These are phyloP conservation scores for Hippopotamus amphibius DNA, from an alignment of 2,113 vertebrate genomes.

Conservation along the genomic window DNA sequence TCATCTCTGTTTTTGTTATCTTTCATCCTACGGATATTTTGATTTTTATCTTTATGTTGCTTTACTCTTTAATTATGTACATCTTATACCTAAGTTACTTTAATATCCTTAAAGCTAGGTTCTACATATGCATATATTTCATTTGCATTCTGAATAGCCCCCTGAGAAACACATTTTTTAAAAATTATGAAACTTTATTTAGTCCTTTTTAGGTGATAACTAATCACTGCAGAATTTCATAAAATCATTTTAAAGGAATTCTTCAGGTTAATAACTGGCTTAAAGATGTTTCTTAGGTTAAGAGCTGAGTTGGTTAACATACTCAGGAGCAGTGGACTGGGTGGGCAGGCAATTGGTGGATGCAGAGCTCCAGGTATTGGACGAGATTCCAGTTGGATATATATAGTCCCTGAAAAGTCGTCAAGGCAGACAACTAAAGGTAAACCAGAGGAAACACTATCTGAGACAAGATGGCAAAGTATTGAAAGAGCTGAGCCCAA, in stretches of 20 bases:
- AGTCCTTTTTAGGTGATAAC: background rate
- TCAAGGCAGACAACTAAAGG: background rate
- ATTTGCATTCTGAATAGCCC: background rate
- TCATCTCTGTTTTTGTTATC: constrained; percentile 21
- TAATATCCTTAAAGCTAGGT: constrained; percentile 29
- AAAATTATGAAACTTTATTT: background rate
- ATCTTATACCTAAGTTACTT: background rate
- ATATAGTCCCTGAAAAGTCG: background rate
- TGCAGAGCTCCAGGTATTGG: background rate
- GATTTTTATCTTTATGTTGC: background rate
- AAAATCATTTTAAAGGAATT: constrained; percentile 37
- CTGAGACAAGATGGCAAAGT: background rate
- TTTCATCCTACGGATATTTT: background rate
- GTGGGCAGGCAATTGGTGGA: background rate
- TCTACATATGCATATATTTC: background rate
- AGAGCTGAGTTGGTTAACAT: background rate
- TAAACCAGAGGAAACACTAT: background rate
- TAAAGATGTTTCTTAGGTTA: background rate
- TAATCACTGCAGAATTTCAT: background rate
- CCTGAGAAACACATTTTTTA: background rate
- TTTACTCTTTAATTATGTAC: constrained; percentile 28
- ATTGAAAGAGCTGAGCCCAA: background rate
- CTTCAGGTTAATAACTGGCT: background rate
- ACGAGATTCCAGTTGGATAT: background rate
- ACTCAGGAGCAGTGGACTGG: background rate